phyloP scores from a whole-genome alignment of 2,113 vertebrate species.

The Pogona vitticeps region DNA sequence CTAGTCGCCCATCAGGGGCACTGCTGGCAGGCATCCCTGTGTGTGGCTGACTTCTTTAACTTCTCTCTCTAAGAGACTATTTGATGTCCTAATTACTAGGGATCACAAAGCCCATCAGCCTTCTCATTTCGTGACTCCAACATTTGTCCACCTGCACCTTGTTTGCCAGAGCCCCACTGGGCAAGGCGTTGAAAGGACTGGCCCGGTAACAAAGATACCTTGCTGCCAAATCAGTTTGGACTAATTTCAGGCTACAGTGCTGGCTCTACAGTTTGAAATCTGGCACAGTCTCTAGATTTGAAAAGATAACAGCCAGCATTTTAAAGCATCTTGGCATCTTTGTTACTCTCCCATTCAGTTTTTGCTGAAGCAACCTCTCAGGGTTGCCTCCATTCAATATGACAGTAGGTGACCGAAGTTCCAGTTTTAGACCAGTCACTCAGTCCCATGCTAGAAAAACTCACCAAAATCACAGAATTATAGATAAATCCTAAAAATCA shows the following conservation, averaged over 20 bases:
- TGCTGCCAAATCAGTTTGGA: conserved; percentile 1
- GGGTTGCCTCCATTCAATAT: neutral
- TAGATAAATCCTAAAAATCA: too few relatives aligned
- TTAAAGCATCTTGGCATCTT: conserved; percentile 5
- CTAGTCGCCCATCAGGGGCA: too few relatives aligned
- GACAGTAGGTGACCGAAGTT: neutral
- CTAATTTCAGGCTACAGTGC: neutral
- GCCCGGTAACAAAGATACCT: neutral
- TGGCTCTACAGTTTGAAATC: neutral
- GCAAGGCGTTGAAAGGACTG: neutral
- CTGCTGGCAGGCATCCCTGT: too few relatives aligned
- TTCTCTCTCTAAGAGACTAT: too few relatives aligned
- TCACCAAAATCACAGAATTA: too few relatives aligned
- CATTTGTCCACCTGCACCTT: neutral
- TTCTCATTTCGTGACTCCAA: too few relatives aligned
- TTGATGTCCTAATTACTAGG: too few relatives aligned
- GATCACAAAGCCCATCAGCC: too few relatives aligned
- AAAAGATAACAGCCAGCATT: neutral
- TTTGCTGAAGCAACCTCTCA: neutral
- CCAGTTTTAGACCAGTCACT: neutral
- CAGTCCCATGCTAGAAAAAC: neutral
- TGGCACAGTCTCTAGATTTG: neutral
- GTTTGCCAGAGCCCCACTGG: conserved; percentile 11
- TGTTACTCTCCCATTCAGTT: neutral
- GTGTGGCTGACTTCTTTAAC: too few relatives aligned